Conservation (phyloP, 2,888 invertebrate genomes). For the Leptopilina myrica region DNA sequence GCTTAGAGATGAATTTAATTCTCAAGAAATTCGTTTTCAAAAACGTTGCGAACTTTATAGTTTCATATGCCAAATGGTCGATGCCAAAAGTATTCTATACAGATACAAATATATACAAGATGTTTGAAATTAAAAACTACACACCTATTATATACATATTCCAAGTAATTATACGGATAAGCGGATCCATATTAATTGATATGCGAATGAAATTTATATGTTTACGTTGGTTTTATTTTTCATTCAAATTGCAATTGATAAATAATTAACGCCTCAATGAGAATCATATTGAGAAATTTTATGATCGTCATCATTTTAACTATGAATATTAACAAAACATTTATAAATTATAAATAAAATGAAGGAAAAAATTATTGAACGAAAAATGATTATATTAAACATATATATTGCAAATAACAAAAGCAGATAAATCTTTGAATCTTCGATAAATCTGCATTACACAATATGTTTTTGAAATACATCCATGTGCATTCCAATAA, state of each 20-base stretch:
- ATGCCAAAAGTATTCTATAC: no score
- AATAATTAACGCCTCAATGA: not conserved
- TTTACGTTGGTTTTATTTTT: not conserved
- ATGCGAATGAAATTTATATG: not conserved
- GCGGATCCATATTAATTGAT: not conserved
- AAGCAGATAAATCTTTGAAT: not conserved
- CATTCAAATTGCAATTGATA: not conserved
- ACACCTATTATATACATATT: no score
- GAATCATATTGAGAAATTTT: not conserved
- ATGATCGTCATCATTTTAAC: not conserved
- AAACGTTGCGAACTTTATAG: no score
- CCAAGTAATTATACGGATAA: not conserved
- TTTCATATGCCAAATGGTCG: no score
- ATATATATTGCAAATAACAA: not conserved
- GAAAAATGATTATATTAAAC: no score
- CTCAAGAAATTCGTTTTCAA: no score
- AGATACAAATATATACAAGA: no score
- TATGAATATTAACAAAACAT: not conserved
- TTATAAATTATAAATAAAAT: not conserved
- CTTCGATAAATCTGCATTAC: not conserved
- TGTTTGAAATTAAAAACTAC: no score
- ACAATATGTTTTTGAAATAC: conserved; percentile 10
- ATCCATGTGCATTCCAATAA: not conserved
- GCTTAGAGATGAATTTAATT: no score
- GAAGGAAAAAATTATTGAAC: not conserved